Evolutionary conservation across 2,113 vertebrate species (phyloP).

Genomic region (Regulus satrapa): DNA sequence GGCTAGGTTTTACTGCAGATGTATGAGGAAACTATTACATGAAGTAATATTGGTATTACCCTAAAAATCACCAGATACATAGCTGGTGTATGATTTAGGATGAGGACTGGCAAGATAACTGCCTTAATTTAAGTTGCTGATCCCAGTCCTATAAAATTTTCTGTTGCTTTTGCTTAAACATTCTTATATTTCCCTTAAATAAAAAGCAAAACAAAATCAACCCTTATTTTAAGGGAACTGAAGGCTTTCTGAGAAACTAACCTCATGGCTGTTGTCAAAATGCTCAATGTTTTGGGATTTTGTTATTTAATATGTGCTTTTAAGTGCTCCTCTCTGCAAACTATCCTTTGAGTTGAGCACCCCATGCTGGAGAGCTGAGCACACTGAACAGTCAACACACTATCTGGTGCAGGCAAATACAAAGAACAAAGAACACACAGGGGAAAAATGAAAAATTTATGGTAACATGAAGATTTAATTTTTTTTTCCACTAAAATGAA

Average conservation of each 20-base stretch:
- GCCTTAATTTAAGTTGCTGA: background rate
- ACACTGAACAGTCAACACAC: background rate
- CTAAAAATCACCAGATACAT: background rate
- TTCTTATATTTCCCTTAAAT: too few species aligned
- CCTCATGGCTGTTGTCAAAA: background rate
- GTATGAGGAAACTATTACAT: background rate
- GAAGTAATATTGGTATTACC: background rate
- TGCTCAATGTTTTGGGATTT: background rate
- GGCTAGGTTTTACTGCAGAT: background rate
- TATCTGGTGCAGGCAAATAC: background rate
- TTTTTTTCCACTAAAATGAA: background rate
- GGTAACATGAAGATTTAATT: rapidly evolving
- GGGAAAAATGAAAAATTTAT: background rate
- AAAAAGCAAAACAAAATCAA: too few species aligned
- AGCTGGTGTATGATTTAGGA: background rate
- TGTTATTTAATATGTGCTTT: background rate
- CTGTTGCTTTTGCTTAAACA: background rate
- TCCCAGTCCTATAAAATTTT: background rate
- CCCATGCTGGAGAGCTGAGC: background rate
- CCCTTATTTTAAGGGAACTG: background rate
- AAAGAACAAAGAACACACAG: background rate
- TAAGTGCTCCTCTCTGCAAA: background rate
- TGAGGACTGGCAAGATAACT: background rate
- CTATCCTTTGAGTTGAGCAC: background rate
- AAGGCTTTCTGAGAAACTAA: background rate